These are phyloP conservation scores for Leptinotarsa peninsularis DNA, from an alignment of 2,888 invertebrate genomes.

Conservation along the genomic window DNA sequence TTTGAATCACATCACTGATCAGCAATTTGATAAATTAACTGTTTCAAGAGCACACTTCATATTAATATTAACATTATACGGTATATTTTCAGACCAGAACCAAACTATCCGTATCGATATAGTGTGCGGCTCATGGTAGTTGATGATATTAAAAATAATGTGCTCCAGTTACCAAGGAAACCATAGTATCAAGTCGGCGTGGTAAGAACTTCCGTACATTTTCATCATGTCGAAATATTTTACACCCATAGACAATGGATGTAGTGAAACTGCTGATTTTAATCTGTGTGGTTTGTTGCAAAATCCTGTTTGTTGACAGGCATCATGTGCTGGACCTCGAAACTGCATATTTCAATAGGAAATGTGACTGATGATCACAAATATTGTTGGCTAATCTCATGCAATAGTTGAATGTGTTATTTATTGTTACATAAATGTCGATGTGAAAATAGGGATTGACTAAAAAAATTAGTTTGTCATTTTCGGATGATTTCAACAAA, in stretches of 20 bases:
- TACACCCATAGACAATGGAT: constrained; percentile 32
- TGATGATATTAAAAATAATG: constrained; percentile 55
- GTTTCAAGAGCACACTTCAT: constrained; percentile 14
- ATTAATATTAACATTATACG: constrained; percentile 28
- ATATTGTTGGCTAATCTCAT: neutral
- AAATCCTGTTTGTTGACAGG: constrained; percentile 27
- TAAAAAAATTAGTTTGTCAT: too few species aligned
- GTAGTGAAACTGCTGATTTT: constrained; percentile 42
- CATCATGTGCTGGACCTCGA: neutral
- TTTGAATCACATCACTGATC: neutral
- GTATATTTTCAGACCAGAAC: constrained; percentile 40
- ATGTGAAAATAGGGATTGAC: too few species aligned
- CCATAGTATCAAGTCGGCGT: constrained; percentile 56
- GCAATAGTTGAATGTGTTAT: neutral
- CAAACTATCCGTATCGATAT: constrained; percentile 46
- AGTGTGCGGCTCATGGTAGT: constrained; percentile 37
- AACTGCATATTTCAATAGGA: constrained; percentile 13
- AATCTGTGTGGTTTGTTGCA: constrained; percentile 36
- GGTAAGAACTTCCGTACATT: constrained; percentile 57
- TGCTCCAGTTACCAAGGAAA: constrained; percentile 62
- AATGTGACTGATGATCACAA: neutral
- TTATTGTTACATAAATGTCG: too few species aligned
- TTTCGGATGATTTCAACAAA: too few species aligned
- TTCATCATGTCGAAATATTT: constrained; percentile 49
- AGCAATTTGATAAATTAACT: neutral